Evolutionary conservation across 2,888 invertebrate species (phyloP).

Genomic region (Eupithecia inturbata): DNA sequence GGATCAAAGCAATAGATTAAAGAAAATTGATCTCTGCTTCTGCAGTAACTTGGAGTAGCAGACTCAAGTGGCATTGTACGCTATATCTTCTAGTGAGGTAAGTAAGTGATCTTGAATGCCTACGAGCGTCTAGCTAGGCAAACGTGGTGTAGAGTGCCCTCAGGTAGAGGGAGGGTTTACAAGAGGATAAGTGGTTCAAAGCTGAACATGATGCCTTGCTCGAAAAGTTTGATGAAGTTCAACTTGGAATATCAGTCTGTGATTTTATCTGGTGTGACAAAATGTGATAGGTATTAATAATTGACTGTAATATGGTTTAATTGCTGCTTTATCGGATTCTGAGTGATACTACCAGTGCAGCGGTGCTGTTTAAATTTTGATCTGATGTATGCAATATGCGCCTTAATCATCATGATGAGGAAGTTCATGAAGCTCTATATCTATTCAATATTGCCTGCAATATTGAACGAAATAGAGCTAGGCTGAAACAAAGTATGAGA

Average conservation of each 20-base stretch:
- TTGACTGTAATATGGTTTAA: neutral
- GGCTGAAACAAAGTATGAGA: neutral
- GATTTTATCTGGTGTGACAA: neutral
- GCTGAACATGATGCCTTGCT: neutral
- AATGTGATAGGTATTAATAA: neutral
- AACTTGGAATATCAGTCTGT: neutral
- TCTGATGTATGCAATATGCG: neutral
- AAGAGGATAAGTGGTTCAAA: slow-evolving; percentile 22
- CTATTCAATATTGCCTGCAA: neutral
- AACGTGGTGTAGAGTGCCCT: slow-evolving; percentile 16
- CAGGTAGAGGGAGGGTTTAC: slow-evolving; percentile 16
- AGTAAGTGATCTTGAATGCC: slow-evolving; percentile 27
- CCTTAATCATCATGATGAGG: neutral
- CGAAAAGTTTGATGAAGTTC: neutral
- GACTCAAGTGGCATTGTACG: slow-evolving; percentile 22
- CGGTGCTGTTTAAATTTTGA: neutral
- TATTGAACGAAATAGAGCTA: neutral
- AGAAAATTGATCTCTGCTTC: neutral
- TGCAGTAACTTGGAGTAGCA: slow-evolving; percentile 7
- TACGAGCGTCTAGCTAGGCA: slow-evolving; percentile 17
- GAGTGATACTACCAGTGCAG: neutral
- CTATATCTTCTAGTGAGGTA: slow-evolving; percentile 20
- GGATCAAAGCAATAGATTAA: neutral
- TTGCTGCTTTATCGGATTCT: neutral
- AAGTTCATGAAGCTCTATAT: neutral